These are phyloP conservation scores for Carollia perspicillata DNA, from an alignment of 2,113 vertebrate species.

Conservation along the genomic window DNA sequence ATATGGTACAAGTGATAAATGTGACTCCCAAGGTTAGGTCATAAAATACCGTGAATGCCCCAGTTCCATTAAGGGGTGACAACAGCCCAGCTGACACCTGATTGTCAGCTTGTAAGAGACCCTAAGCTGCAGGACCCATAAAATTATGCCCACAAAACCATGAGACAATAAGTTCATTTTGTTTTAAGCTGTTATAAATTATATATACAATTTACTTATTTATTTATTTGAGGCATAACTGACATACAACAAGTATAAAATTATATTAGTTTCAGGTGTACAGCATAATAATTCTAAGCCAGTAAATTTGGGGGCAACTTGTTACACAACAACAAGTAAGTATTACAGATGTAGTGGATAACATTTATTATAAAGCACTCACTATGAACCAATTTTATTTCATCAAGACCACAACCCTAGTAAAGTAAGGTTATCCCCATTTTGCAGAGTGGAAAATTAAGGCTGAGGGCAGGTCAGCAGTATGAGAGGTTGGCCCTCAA, in stretches of 20 bases:
- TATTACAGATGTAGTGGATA: too few species aligned
- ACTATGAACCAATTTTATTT: background rate
- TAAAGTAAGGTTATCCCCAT: background rate
- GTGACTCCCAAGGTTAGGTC: background rate
- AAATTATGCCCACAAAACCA: background rate
- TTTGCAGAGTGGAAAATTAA: background rate
- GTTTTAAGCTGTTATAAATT: background rate
- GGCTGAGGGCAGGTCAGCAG: background rate
- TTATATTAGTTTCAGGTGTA: background rate
- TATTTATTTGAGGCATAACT: background rate
- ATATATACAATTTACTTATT: background rate
- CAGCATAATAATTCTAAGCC: background rate
- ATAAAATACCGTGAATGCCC: background rate
- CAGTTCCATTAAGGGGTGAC: background rate
- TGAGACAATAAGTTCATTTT: background rate
- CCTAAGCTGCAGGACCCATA: background rate
- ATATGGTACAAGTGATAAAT: background rate
- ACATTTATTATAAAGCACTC: background rate
- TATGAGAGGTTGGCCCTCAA: background rate
- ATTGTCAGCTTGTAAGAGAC: background rate
- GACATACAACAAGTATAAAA: background rate
- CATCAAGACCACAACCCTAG: background rate
- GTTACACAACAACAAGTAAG: background rate
- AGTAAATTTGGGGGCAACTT: background rate
- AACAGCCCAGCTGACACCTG: background rate